Conservation (phyloP, 2,113 vertebrate species). For the Glareola pratincola region DNA sequence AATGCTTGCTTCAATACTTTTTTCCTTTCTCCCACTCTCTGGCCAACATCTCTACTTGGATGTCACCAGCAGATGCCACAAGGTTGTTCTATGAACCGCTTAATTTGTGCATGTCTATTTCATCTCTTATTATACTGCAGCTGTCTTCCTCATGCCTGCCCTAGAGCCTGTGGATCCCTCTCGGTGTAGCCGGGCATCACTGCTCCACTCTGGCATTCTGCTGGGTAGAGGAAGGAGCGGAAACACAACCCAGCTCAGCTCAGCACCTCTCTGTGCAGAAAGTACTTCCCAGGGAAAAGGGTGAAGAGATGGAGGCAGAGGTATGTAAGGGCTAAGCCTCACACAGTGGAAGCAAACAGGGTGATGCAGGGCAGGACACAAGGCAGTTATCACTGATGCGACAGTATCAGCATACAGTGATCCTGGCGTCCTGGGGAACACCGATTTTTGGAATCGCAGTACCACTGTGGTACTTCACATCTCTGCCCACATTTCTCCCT, state of each 20-base stretch:
- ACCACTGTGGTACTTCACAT: not conserved
- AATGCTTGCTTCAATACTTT: not conserved
- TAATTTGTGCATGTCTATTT: not conserved
- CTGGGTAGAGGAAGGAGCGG: not conserved
- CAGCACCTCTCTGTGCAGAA: not conserved
- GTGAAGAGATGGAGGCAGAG: not conserved
- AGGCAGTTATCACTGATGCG: not conserved
- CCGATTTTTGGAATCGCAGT: not conserved
- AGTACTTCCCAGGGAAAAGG: not conserved
- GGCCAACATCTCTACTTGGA: not conserved
- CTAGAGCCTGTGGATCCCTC: not conserved
- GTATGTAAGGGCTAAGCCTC: not conserved
- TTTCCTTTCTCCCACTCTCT: not conserved
- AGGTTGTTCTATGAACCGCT: not conserved
- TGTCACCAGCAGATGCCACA: not conserved
- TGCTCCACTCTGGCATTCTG: not conserved
- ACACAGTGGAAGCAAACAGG: not conserved
- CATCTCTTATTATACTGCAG: not conserved
- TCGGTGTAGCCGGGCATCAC: not conserved
- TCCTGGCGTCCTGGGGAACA: not conserved
- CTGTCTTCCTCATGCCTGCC: not conserved
- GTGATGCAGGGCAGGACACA: not conserved
- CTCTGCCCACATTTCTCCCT: not conserved
- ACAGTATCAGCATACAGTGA: no score
- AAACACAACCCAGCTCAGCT: not conserved